Percentiles rank a stretch among this genome's conserved stretches.
Evolutionary conservation across 2,888 invertebrate genomes (phyloP).

Genomic region (Idaea biselata): DNA sequence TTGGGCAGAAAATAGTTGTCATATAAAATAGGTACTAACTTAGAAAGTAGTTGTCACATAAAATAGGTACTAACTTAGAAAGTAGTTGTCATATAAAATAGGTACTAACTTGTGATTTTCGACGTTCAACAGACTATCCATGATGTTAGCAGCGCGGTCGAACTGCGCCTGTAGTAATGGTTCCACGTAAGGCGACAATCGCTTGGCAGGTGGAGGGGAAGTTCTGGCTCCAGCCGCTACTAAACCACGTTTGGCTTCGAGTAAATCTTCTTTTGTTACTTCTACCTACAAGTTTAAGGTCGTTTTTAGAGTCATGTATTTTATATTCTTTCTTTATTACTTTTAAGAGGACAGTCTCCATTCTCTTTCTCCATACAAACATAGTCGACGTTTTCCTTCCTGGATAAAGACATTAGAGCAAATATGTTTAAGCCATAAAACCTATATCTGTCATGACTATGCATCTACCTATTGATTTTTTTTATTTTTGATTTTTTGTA

Average conservation of each 20-base stretch:
- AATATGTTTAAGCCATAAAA: no score
- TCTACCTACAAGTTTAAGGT: conserved; percentile 51
- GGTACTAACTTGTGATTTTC: conserved; percentile 21
- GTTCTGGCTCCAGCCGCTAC: conserved; percentile 67
- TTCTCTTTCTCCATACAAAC: no score
- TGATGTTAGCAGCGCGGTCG: conserved; percentile 40
- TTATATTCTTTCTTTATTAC: no score
- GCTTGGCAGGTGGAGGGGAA: conserved; percentile 52
- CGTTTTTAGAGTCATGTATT: not conserved
- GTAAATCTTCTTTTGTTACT: conserved; percentile 56
- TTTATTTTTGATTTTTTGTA: no score
- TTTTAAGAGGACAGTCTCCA: no score
- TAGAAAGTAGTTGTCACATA: conserved; percentile 1
- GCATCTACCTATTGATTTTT: no score
- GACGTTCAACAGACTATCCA: conserved; percentile 36
- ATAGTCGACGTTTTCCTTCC: no score
- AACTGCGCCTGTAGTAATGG: conserved; percentile 55
- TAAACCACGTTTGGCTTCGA: conserved; percentile 57
- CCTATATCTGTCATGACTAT: no score
- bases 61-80: conserved; percentile 17
- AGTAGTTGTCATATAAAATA: not conserved
- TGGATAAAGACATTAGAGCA: no score
- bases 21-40: conserved; percentile 16
- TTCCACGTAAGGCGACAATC: conserved; percentile 46
- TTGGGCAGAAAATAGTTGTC: no score